Evolutionary conservation across 2,797 vertebrate genomes (phyloP), one percentile per base, ranked within the genome.

Genomic region (Pangasius larnaudii): DNA sequence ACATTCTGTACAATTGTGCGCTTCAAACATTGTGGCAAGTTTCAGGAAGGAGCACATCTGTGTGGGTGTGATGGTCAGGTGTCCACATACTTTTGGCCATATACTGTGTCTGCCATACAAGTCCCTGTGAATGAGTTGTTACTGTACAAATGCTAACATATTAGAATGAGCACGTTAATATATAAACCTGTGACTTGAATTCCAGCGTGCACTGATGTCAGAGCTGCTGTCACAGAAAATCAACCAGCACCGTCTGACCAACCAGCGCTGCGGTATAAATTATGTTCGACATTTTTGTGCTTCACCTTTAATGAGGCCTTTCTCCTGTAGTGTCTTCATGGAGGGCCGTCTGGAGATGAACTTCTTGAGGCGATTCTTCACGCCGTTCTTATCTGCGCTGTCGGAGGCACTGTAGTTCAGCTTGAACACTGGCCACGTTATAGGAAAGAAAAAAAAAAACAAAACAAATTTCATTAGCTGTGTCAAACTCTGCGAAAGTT

Each of bases 311-410:
- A 94, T 97, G 89, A 98, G 92, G 86, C 97, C 97, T 91, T 99
- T 99, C 89, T 98, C 98, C 94, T 98, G 97, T 90, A 99, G 91
- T 0, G 97, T 97, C 95, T 98, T 98, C 96, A 98, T 94, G 61
- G 98, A 99, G 0, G 97, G 98, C 93, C 98, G 96, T 93, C 97
- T 94, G 84, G 91, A 97, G 93, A 98, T 98, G 94, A 99, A 98
- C 95, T 98, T 98, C 95, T 97, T 98, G 92, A 99, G 94, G 91
- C 97, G 94, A 95, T 96, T 97, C 94, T 97, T 98, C 88, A 98
- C 97, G 85, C 97, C 92, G 61, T 95, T 98, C 94, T 96, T 98
- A 93, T 99, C 98, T 0, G 94, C 95, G 65, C 96, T 96, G 92
- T 98, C 93, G 24, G 93, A 94, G 42, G 91, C 88, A 33, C 93